phyloP scores from a whole-genome alignment of 2,888 invertebrate genomes.

The Drosophila rubida region DNA sequence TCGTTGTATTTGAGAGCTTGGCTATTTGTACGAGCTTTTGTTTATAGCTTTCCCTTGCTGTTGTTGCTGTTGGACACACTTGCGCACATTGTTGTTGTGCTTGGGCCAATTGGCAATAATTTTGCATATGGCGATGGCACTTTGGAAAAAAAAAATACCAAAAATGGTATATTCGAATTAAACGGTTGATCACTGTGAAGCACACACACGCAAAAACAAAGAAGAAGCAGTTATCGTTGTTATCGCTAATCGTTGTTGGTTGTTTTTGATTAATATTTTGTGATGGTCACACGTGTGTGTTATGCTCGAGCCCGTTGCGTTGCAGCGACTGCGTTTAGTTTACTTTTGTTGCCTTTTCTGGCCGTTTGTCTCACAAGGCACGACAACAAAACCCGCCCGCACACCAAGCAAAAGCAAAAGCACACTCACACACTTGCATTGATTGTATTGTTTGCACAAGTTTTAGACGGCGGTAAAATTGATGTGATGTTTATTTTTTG shows the following conservation, averaged over 20 bases:
- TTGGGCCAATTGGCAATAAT: not conserved
- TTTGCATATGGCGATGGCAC: slow-evolving; percentile 5
- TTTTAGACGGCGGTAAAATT: not conserved
- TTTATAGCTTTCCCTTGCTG: not conserved
- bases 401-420: not conserved
- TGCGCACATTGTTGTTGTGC: slow-evolving; percentile 4
- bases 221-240: not conserved
- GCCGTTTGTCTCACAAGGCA: not conserved
- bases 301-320: not conserved
- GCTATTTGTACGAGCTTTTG: not conserved
- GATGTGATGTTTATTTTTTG: not conserved
- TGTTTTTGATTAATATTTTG: not conserved
- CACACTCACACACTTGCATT: not conserved
- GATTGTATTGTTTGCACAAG: not conserved
- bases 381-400: not conserved
- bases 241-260: not conserved
- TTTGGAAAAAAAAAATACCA: slow-evolving; percentile 11
- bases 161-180: not conserved
- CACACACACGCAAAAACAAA: slow-evolving; percentile 17
- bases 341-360: not conserved
- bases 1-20: not conserved
- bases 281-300: not conserved
- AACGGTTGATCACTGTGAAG: not conserved
- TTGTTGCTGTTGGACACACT: not conserved
- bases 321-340: slow-evolving; percentile 1